Base-by-base conservation (phyloP, 2,797 vertebrate genomes). In the Semotilus atromaculatus region DNA sequence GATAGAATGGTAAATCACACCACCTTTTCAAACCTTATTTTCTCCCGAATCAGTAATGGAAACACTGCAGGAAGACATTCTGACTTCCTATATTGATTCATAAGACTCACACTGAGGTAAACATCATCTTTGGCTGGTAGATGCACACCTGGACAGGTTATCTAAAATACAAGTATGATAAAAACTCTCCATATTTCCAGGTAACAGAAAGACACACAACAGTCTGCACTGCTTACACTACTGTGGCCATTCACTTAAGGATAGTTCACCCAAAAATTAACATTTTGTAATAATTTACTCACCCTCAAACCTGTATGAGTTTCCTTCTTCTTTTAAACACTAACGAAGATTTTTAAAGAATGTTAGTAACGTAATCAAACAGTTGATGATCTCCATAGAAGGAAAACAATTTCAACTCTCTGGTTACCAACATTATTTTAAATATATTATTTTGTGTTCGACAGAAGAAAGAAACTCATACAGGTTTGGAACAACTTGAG, bases 21-120 rank as follows among this genome's bases (percentile, higher is more conserved):
- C 91, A 95, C 96, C 94, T 97, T 97, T 90, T 96, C 94, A 94
- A 97, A 96, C 31, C 84, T 93, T 89, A 96, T 94, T 90, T 92
- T 95, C 86, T 95, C 93, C 31, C 93, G 90, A 89, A 97, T 93
- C 34, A 92, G 85, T 71, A 96, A 90, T 53, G 96, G 95, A 51
- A 96, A 97, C 68, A 95, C 55, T 3, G 95, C 91, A 4, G 93
- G 92, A 84, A 96, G 90, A 86, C 92, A 91, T 34, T 92, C 83
- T 0, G 94, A 93, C 80, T 94, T 94, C 83, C 91, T 88, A 89
- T 90, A 91, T 85, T 96, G 95, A 53, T 91, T 93, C 90, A 96
- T 89, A 55, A 97, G 86, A 87, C 91, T 92, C 86, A 96, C 87
- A 77, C 88, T 94, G 51, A 97, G 94, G 90, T 94, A 96, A 84